phyloP scores from a whole-genome alignment of 2,888 invertebrate species.

The Protodeltote pygarga region DNA sequence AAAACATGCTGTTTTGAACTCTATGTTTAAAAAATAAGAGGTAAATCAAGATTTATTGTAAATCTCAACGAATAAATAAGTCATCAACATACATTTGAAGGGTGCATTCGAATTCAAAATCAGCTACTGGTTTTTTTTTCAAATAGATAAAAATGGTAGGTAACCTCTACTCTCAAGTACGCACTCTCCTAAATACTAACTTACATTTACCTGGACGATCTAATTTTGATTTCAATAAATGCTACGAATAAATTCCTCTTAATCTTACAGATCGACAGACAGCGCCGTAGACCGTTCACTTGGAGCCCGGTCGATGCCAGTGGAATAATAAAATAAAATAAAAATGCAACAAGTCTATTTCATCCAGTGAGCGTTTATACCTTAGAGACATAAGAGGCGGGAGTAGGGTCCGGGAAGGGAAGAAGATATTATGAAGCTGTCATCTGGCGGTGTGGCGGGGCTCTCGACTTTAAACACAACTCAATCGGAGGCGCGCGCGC shows the following conservation, averaged over 20 bases:
- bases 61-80: not conserved
- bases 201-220: not conserved
- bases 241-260: constrained; percentile 56
- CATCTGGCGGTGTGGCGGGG: constrained; percentile 67
- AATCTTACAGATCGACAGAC: constrained; percentile 54
- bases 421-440: constrained; percentile 76
- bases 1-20: constrained; percentile 21
- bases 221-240: not conserved
- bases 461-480: constrained; percentile 49
- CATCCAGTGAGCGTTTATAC: constrained; percentile 60
- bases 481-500: constrained; percentile 70
- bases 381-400: constrained; percentile 46
- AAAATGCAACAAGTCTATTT: constrained; percentile 79
- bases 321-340: constrained; percentile 70
- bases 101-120: too few relatives aligned
- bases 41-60: constrained; percentile 4
- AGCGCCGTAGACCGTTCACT: constrained; percentile 63
- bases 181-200: not conserved
- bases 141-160: too few relatives aligned
- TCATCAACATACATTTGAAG: not conserved
- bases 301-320: constrained; percentile 58
- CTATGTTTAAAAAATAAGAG: constrained; percentile 16
- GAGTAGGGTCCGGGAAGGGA: constrained; percentile 66
- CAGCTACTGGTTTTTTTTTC: too few relatives aligned
- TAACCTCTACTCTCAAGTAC: too few relatives aligned